Conservation (phyloP, 2,797 vertebrate species). For the Myotis vivesi region DNA sequence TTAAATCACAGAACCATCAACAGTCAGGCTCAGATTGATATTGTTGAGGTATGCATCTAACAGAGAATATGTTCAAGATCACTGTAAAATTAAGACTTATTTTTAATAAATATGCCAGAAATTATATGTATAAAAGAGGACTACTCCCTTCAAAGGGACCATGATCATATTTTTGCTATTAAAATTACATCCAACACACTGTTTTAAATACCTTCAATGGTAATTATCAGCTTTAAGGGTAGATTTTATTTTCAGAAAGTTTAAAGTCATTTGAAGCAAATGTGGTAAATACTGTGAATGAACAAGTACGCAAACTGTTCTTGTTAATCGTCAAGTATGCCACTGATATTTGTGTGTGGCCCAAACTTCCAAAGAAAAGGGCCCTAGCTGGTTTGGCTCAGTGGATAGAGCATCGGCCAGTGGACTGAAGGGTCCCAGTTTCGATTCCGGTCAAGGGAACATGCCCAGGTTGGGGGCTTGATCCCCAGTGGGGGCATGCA, state of each 20-base stretch:
- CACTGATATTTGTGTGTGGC: neutral
- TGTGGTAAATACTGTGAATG: neutral
- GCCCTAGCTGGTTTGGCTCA: no score
- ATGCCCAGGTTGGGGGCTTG: no score
- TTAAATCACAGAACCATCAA: constrained; percentile 1
- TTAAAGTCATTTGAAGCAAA: constrained; percentile 29
- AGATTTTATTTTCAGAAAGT: constrained; percentile 49
- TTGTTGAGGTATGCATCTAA: neutral
- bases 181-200: neutral
- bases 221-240: constrained; percentile 10
- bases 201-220: constrained; percentile 33
- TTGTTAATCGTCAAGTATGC: neutral
- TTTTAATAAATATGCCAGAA: constrained; percentile 27
- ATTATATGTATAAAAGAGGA: neutral
- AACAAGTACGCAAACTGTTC: neutral
- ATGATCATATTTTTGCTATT: constrained; percentile 18
- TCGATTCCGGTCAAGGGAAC: no score
- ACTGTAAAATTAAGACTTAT: constrained; percentile 18
- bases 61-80: neutral
- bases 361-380: constrained; percentile 26
- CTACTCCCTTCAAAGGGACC: neutral
- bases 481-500: no score
- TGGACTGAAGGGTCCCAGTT: no score
- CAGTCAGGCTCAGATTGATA: neutral
- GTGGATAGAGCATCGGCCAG: no score